Conservation (phyloP, 2,888 invertebrate genomes). For the Phytoseiulus persimilis region DNA sequence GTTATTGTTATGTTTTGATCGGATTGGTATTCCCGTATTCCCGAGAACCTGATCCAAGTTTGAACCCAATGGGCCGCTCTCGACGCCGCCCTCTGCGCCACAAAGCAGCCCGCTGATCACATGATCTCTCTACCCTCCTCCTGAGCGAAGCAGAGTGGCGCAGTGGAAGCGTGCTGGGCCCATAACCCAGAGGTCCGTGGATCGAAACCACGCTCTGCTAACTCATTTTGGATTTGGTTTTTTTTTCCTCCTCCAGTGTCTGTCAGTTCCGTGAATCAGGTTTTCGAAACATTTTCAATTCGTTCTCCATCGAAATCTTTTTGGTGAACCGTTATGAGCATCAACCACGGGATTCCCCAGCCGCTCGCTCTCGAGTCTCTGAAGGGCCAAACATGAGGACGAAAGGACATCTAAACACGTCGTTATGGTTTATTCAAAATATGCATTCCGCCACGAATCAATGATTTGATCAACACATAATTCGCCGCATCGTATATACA, state of each 20-base stretch:
- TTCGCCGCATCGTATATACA: neutral
- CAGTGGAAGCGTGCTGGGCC: conserved; percentile 38
- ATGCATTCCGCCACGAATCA: neutral
- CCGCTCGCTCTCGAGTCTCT: too few relatives aligned
- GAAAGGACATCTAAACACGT: too few relatives aligned
- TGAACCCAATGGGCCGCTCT: too few relatives aligned
- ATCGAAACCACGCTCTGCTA: conserved; percentile 38
- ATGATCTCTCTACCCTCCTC: neutral
- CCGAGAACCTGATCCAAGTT: too few relatives aligned
- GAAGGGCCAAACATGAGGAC: too few relatives aligned
- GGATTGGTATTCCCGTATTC: too few relatives aligned
- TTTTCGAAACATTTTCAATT: too few relatives aligned
- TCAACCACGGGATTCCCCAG: too few relatives aligned
- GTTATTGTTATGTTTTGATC: too few relatives aligned
- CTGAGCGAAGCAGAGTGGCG: conserved; percentile 17
- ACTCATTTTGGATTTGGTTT: conserved; percentile 18
- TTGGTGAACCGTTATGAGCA: too few relatives aligned
- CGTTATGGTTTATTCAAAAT: neutral
- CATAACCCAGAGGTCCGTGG: conserved; percentile 38
- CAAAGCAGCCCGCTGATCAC: neutral
- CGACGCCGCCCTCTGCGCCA: neutral
- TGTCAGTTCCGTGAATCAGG: too few relatives aligned
- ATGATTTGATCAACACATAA: neutral
- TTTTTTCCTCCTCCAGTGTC: neutral
- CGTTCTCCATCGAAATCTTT: too few relatives aligned